Evolutionary conservation across 1,140 invertebrate genomes (phyloP).

Genomic region (Diplogasteroides magnus): DNA sequence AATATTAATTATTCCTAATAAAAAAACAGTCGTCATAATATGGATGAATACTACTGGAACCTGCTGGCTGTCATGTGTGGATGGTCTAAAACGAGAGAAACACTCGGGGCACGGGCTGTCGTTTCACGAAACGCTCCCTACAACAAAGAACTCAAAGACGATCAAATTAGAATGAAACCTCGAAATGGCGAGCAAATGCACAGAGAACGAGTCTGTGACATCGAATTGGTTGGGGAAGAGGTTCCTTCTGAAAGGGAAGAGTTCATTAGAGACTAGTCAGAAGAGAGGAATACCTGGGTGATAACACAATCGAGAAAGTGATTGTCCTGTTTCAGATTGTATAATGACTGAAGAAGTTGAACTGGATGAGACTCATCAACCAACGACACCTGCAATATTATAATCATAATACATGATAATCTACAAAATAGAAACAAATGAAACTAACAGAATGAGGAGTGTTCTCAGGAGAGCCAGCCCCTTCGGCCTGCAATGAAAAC

Average conservation of each 20-base stretch:
- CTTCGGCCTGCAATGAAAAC: not conserved
- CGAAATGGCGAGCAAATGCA: conserved; percentile 24
- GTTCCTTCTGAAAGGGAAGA: conserved; percentile 12
- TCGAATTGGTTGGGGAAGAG: not conserved
- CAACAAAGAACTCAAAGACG: too few species aligned
- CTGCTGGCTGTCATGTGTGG: not conserved
- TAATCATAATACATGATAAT: not conserved
- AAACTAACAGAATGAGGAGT: not conserved
- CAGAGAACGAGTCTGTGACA: conserved; percentile 26
- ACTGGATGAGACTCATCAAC: conserved; percentile 15
- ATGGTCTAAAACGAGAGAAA: not conserved
- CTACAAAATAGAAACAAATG: not conserved
- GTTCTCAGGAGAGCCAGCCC: not conserved
- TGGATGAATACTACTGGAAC: not conserved
- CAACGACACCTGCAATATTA: conserved; percentile 1
- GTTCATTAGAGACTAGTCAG: not conserved
- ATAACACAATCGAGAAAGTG: conserved; percentile 21
- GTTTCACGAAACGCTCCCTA: not conserved
- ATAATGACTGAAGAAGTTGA: conserved; percentile 3
- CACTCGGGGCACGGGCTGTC: not conserved
- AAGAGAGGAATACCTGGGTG: conserved; percentile 10
- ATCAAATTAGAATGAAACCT: too few species aligned
- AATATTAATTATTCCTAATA: conserved; percentile 9
- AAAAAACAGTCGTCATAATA: conserved; percentile 25
- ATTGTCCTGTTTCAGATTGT: conserved; percentile 11